Conservation (phyloP, 2,797 vertebrate species). For the Tragopan temminckii region DNA sequence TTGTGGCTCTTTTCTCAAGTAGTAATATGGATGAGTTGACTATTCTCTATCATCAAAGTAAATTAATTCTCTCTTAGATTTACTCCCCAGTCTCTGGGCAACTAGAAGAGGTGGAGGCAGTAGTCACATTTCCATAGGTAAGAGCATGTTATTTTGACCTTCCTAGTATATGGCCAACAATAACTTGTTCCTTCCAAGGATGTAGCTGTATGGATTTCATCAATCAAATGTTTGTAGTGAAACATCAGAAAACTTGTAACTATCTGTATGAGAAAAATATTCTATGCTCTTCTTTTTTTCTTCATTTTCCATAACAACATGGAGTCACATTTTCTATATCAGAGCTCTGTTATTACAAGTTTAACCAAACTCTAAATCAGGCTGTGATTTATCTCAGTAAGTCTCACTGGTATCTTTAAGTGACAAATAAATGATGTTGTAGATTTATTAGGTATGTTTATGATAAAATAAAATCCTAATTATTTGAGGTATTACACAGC, state of each 20-base stretch:
- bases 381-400: background rate
- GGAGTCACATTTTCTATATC: background rate
- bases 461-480: background rate
- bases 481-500: background rate
- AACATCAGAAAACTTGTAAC: background rate
- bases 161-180: background rate
- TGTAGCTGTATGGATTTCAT: background rate
- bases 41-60: background rate
- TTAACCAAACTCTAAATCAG: background rate
- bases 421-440: background rate
- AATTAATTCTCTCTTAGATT: background rate
- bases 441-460: background rate
- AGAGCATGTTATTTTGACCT: background rate
- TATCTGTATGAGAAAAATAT: background rate
- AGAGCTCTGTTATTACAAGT: background rate
- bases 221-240: background rate
- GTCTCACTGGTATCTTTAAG: background rate
- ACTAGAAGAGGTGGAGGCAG: background rate
- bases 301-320: background rate
- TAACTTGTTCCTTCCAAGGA: background rate
- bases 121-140: rapidly evolving
- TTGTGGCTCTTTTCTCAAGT: background rate
- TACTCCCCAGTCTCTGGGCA: background rate
- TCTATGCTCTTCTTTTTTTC: background rate
- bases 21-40: background rate